Evolutionary conservation across 2,888 invertebrate genomes (phyloP).

Genomic region (Ochropleura leucogaster): DNA sequence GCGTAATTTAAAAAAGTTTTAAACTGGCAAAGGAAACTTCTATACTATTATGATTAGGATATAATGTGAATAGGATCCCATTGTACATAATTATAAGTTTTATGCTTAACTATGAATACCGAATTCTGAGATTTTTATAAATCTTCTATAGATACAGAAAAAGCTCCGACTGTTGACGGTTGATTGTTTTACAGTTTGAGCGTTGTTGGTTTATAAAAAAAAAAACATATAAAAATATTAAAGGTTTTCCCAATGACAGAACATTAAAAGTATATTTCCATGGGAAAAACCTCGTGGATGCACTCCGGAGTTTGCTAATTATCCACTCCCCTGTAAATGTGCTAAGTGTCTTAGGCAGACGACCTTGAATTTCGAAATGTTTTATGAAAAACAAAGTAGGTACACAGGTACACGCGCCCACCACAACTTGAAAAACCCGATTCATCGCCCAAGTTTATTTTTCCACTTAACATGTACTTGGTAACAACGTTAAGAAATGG

Average conservation of each 20-base stretch:
- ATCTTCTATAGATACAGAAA: not conserved
- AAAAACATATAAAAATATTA: not conserved
- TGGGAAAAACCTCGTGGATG: not conserved
- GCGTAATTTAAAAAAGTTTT: not conserved
- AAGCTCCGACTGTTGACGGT: not conserved
- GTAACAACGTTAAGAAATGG: conserved; percentile 19
- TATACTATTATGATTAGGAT: not conserved
- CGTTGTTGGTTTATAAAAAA: not conserved
- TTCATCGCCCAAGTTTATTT: conserved; percentile 6
- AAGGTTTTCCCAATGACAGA: not conserved
- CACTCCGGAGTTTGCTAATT: not conserved
- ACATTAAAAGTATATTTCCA: not conserved
- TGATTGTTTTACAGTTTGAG: not conserved
- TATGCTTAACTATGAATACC: not conserved
- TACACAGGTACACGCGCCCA: not conserved
- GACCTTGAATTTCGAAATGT: not conserved
- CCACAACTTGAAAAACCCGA: not conserved
- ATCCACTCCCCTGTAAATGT: not conserved
- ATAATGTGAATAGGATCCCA: not conserved
- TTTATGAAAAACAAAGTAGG: not conserved
- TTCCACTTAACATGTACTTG: conserved; percentile 19
- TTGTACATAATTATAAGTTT: not conserved
- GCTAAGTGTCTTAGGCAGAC: not conserved
- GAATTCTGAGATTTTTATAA: not conserved
- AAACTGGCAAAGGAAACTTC: not conserved